These are phyloP conservation scores for Mesoclemmys tuberculata DNA, from an alignment of 2,113 vertebrate species.

Conservation along the genomic window DNA sequence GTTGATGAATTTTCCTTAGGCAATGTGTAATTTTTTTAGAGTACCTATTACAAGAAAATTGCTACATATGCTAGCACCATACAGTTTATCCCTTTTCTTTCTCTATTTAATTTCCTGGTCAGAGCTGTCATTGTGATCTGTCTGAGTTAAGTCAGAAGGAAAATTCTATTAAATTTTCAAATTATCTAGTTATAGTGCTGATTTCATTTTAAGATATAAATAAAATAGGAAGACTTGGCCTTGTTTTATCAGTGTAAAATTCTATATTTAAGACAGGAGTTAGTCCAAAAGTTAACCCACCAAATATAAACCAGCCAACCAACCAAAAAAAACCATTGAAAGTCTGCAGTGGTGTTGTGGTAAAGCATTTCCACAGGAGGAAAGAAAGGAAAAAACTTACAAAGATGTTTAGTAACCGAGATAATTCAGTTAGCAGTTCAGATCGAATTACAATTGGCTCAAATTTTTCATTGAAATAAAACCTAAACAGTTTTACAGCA, in stretches of 20 bases:
- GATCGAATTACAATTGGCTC: not conserved
- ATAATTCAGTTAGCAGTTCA: not conserved
- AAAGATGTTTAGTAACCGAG: not conserved
- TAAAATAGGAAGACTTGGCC: slow-evolving; percentile 41
- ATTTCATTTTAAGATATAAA: slow-evolving; percentile 66
- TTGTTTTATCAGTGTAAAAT: slow-evolving; percentile 44
- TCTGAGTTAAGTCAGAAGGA: slow-evolving; percentile 61
- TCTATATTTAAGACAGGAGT: not conserved
- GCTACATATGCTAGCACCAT: slow-evolving; percentile 37
- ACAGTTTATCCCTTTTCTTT: slow-evolving; percentile 3
- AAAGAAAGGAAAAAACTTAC: not conserved
- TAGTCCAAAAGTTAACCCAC: not conserved
- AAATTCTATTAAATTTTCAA: slow-evolving; percentile 74
- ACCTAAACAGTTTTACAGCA: not conserved
- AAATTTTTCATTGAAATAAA: not conserved
- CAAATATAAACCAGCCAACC: not conserved
- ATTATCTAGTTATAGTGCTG: slow-evolving; percentile 58
- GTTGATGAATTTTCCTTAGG: slow-evolving; percentile 71
- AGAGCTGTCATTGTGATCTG: slow-evolving; percentile 38
- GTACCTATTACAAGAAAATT: slow-evolving; percentile 71
- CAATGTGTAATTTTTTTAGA: slow-evolving; percentile 74
- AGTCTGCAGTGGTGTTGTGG: not conserved
- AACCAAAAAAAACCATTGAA: not conserved
- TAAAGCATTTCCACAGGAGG: not conserved
- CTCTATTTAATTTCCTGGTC: slow-evolving; percentile 22